Percentiles rank a stretch among this genome's conserved stretches.
Conservation (phyloP, 2,888 invertebrate species). For the Phymatocera aterrima region DNA sequence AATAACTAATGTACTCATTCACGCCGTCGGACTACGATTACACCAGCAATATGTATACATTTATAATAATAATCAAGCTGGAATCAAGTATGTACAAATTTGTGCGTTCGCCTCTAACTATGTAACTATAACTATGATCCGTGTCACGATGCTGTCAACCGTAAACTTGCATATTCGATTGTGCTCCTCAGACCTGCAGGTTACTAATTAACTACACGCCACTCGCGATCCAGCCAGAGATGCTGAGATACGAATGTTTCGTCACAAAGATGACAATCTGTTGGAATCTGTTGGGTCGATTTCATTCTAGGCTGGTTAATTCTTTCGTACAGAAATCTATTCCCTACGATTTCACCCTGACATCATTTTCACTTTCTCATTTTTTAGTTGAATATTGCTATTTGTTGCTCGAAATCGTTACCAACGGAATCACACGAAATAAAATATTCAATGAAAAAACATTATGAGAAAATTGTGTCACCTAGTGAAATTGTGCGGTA, state of each 20-base stretch:
- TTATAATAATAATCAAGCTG: neutral
- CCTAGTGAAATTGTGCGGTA: too few relatives aligned
- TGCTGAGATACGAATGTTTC: neutral
- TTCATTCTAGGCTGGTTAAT: too few relatives aligned
- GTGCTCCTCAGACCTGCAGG: neutral
- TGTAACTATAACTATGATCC: neutral
- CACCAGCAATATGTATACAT: neutral
- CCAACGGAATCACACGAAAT: too few relatives aligned
- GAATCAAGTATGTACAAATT: slow-evolving; percentile 30
- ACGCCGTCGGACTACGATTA: slow-evolving; percentile 1
- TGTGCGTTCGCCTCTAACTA: neutral
- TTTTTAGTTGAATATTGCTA: too few relatives aligned
- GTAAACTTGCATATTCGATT: neutral
- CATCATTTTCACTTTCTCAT: too few relatives aligned
- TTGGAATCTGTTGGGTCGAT: too few relatives aligned
- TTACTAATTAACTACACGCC: slow-evolving; percentile 1
- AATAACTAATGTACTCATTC: neutral
- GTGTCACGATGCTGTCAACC: neutral
- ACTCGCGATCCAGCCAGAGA: neutral
- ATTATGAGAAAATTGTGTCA: too few relatives aligned
- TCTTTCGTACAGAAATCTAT: too few relatives aligned
- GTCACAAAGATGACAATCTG: neutral
- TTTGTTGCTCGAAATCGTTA: too few relatives aligned
- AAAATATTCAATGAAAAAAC: too few relatives aligned
- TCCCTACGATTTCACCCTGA: too few relatives aligned